A percentile compares a stretch with the other conserved stretches of the same genome.
Conservation (phyloP, 2,888 invertebrate genomes). For the Coleophora flavipennella region DNA sequence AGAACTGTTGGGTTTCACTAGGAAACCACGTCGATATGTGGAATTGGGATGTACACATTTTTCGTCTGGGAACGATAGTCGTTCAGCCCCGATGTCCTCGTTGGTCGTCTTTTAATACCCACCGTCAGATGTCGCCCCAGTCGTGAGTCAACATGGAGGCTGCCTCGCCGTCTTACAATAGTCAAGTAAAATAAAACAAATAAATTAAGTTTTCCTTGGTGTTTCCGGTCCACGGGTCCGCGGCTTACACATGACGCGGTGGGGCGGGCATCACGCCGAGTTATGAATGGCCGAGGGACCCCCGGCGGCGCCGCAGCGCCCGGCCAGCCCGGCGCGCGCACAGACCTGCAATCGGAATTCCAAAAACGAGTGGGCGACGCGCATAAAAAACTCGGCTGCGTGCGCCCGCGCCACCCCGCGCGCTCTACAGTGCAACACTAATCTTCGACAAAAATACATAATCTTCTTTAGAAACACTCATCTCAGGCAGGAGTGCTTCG, state of each 20-base stretch:
- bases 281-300: slow-evolving; percentile 65
- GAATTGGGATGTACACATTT: no score
- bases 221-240: slow-evolving; percentile 43
- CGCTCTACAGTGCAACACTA: slow-evolving; percentile 11
- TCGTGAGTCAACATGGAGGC: no score
- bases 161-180: slow-evolving; percentile 39
- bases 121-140: no score
- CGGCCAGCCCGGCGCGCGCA: slow-evolving; percentile 14
- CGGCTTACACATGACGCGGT: slow-evolving; percentile 31
- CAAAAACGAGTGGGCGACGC: slow-evolving; percentile 64
- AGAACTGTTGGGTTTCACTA: no score
- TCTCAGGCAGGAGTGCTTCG: no score
- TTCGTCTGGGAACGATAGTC: no score
- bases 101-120: slow-evolving; percentile 27
- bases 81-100: no score
- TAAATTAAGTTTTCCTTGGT: slow-evolving; percentile 47
- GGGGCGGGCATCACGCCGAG: slow-evolving; percentile 46
- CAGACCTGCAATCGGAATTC: slow-evolving; percentile 44
- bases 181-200: slow-evolving; percentile 43
- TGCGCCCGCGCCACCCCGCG: slow-evolving; percentile 27
- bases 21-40: no score
- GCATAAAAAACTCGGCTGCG: slow-evolving; percentile 43
- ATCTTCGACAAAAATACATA: neutral
- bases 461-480: neutral
- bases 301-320: slow-evolving; percentile 27